Evolutionary conservation across 2,888 invertebrate genomes (phyloP).

Genomic region (Caenorhabditis wallacei): DNA sequence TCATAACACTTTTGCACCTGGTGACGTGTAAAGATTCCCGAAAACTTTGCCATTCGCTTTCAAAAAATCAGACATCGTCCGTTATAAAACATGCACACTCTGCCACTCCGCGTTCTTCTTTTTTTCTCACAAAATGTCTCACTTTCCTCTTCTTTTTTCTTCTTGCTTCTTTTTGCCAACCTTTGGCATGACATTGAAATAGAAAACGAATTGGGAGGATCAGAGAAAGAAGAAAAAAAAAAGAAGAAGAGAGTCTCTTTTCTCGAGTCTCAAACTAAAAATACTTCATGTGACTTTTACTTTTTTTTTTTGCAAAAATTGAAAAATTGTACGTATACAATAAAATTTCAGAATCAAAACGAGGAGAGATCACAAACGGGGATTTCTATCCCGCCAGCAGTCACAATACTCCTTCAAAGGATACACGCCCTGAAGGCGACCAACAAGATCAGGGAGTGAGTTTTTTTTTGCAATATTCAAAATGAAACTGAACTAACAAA

Average conservation of each 20-base stretch:
- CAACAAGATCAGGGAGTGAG: constrained; percentile 33
- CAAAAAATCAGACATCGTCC: constrained; percentile 12
- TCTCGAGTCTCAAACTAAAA: constrained; percentile 34
- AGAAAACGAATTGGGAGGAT: constrained; percentile 23
- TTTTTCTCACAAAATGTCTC: constrained; percentile 32
- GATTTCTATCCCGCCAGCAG: constrained; percentile 19
- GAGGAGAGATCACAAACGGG: neutral
- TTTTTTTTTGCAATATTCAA: neutral
- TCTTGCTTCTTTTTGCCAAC: constrained; percentile 19
- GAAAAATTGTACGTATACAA: neutral
- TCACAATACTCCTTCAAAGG: constrained; percentile 30
- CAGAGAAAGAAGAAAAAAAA: constrained; percentile 26
- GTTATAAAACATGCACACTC: constrained; percentile 43
- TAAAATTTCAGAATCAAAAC: constrained; percentile 29
- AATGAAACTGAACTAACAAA: neutral
- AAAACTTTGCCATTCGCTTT: neutral
- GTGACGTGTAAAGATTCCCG: neutral
- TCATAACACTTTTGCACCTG: neutral
- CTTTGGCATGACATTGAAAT: constrained; percentile 40
- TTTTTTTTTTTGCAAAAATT: constrained; percentile 7
- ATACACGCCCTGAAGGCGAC: constrained; percentile 32
- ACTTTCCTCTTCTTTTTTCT: constrained; percentile 24
- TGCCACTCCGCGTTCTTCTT: constrained; percentile 30
- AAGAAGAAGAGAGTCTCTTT: constrained; percentile 4
- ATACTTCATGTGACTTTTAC: constrained; percentile 29